phyloP scores from a whole-genome alignment of 2,113 vertebrate genomes.

The Solenodon paradoxus region DNA sequence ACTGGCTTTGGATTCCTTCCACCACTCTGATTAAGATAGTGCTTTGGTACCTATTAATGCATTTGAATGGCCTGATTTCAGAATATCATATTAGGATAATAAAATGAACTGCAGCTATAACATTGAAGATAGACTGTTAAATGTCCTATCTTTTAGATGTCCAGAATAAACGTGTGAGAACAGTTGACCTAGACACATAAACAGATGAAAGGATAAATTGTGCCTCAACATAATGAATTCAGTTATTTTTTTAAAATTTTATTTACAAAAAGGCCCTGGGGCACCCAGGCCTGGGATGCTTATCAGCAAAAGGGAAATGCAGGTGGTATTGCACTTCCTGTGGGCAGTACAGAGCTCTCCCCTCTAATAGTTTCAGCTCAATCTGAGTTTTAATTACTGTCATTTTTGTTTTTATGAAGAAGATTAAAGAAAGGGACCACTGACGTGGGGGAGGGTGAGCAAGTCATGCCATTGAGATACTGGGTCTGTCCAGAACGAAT shows the following conservation, averaged over 20 bases:
- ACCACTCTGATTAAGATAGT: constrained; percentile 56
- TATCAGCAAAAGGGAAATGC: neutral
- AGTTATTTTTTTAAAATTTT: constrained; percentile 54
- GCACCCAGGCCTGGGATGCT: neutral
- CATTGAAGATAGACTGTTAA: neutral
- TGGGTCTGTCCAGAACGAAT: too few relatives aligned
- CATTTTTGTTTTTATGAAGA: neutral
- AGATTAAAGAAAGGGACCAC: neutral
- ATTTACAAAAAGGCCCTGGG: constrained; percentile 20
- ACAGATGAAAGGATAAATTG: constrained; percentile 41
- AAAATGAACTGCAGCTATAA: constrained; percentile 49
- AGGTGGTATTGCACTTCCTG: neutral
- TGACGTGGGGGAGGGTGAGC: too few relatives aligned
- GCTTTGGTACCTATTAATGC: constrained; percentile 46
- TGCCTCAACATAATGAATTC: constrained; percentile 44
- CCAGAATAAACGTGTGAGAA: constrained; percentile 44
- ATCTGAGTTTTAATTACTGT: neutral
- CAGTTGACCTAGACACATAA: constrained; percentile 60
- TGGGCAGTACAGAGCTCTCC: neutral
- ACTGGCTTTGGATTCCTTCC: neutral
- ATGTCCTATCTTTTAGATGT: constrained; percentile 62
- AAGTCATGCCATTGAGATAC: too few relatives aligned
- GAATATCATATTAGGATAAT: constrained; percentile 34
- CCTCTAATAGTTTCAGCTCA: neutral
- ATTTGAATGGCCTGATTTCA: neutral